Evolutionary conservation across 2,113 vertebrate species (phyloP), one percentile per base, ranked within the genome.

Genomic region (Mus pahari): DNA sequence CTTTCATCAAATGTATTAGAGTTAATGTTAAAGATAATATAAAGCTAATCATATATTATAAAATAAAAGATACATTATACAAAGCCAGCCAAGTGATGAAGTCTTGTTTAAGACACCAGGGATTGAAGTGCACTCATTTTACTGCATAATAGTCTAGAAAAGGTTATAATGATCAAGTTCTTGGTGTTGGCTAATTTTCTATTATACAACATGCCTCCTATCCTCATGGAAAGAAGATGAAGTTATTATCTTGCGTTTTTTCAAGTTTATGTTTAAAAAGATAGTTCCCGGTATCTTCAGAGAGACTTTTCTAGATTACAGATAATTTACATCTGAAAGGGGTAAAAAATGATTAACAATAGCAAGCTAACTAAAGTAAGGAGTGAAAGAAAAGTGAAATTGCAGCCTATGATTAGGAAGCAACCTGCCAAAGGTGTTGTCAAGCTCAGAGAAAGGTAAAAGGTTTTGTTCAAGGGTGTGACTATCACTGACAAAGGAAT

Each of bases 211-310:
- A 39, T 20, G 53, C 71, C 78, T 33, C 62, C 12, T n/a, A 60
- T 8, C 12, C 2, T 45, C 19, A 8, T 36, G 31, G 6, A 87
- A 5, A 3, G 50, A n/a, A 2, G 33, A 81, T 81, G 84, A 28
- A 45, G 6, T 14, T 31, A 62, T 10, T 13, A 31, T 11, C 1
- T 28, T 94, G 17, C 22, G 28, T 77, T 79, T 95, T 81, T 88
- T 81, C 11, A 71, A 86, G 53, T 71, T 86, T 81, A 31, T 31
- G 20, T 82, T 96, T 96, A 66, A 86, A 93, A 17, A 36, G 5
- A 83, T 89, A 58, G 45, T 13, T 71, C n/a, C 9, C n/a, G 77
- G 33, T 2, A 58, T 6, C 78, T 73, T 89, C 28, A 24, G 39
- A 74, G 83, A 93, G 48, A 42, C 9, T 62, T 96, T 89, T 45